Conservation (phyloP, 2,797 vertebrate genomes). For the Merluccius polli region DNA sequence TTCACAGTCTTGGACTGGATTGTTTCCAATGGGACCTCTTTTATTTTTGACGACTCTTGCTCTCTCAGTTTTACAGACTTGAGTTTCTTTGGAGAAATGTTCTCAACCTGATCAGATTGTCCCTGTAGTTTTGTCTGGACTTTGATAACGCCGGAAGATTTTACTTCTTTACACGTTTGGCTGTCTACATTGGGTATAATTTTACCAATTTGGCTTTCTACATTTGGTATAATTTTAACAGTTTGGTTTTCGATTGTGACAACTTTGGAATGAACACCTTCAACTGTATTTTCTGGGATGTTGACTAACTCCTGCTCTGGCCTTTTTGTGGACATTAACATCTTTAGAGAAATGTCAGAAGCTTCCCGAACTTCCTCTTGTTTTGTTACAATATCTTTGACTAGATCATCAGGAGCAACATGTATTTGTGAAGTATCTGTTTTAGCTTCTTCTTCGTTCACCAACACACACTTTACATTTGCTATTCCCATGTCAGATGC, state of each 20-base stretch:
- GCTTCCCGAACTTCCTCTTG: background rate
- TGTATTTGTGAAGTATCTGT: background rate
- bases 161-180: background rate
- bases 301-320: background rate
- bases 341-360: background rate
- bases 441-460: background rate
- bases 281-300: background rate
- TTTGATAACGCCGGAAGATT: too few species aligned
- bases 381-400: background rate
- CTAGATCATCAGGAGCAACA: background rate
- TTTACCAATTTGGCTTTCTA: background rate
- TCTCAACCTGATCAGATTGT: background rate
- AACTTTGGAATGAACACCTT: slow-evolving; percentile 7
- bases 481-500: background rate
- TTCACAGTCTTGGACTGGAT: slow-evolving; percentile 6
- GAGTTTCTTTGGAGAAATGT: background rate
- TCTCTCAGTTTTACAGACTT: background rate
- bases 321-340: background rate
- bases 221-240: background rate
- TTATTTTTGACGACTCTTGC: background rate
- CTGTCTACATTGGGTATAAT: background rate
- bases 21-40: background rate
- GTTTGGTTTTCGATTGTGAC: slow-evolving; percentile 1
- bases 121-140: background rate
- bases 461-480: background rate